Evolutionary conservation across 2,888 invertebrate genomes (phyloP).

Genomic region (Doris montereyensis): DNA sequence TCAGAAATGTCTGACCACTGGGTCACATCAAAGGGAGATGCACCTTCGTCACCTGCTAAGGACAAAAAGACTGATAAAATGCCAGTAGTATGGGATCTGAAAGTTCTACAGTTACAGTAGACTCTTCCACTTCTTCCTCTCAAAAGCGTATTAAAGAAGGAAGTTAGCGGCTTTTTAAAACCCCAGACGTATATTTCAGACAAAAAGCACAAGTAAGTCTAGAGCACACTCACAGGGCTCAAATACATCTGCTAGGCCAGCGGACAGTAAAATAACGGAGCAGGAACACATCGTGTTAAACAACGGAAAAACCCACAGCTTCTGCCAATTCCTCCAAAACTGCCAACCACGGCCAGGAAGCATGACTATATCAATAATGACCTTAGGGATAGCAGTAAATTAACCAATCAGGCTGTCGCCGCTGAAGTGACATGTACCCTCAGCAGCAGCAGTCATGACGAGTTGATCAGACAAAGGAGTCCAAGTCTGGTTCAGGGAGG

Average conservation of each 20-base stretch:
- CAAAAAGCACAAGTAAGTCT: conserved; percentile 51
- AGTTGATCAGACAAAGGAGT: conserved; percentile 4
- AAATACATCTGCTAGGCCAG: neutral
- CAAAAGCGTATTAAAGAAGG: too few relatives aligned
- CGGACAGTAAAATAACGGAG: conserved; percentile 14
- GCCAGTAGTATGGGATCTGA: too few relatives aligned
- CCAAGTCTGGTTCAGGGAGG: neutral
- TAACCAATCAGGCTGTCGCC: conserved; percentile 43
- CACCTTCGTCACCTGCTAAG: too few relatives aligned
- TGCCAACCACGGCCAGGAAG: conserved; percentile 50
- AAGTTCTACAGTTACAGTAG: too few relatives aligned
- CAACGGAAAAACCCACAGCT: conserved; percentile 59
- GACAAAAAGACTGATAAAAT: too few relatives aligned
- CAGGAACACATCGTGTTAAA: conserved; percentile 54
- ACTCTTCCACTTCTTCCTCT: too few relatives aligned
- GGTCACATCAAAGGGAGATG: too few relatives aligned
- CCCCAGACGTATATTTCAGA: conserved; percentile 63
- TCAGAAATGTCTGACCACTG: too few relatives aligned
- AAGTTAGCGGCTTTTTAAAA: too few relatives aligned
- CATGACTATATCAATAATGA: conserved; percentile 70
- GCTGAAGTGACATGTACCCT: neutral
- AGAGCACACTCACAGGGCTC: conserved; percentile 3
- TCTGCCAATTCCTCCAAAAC: conserved; percentile 42
- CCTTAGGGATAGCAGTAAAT: conserved; percentile 52
- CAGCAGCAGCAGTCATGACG: neutral